phyloP scores from a whole-genome alignment of 2,113 vertebrate species.

The Leptocoma aspasia region DNA sequence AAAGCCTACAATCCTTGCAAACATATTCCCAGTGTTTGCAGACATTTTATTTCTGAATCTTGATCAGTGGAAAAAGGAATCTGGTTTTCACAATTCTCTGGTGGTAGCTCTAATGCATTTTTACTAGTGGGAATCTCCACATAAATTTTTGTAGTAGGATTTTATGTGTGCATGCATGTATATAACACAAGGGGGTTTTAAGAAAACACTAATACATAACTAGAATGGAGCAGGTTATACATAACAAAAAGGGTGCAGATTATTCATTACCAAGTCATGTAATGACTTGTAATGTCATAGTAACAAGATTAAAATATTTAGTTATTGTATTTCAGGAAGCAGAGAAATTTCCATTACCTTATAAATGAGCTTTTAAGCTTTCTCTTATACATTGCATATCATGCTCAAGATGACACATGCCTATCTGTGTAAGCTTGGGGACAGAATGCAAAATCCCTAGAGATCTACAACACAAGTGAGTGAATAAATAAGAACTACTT shows the following conservation, averaged over 20 bases:
- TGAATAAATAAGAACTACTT: neutral
- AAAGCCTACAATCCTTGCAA: neutral
- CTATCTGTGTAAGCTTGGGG: neutral
- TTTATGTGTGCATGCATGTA: neutral
- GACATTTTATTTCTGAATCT: constrained; percentile 1
- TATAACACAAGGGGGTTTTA: neutral
- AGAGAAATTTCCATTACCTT: neutral
- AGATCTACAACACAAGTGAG: neutral
- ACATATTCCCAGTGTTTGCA: neutral
- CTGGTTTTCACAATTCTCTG: neutral
- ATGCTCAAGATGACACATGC: neutral
- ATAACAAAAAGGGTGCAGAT: neutral
- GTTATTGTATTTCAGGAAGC: neutral
- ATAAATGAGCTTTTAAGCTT: neutral
- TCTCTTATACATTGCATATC: neutral
- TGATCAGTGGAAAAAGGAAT: neutral
- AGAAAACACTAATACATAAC: neutral
- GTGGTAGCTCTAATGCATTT: neutral
- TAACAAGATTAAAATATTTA: neutral
- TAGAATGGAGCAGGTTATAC: neutral
- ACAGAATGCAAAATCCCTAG: neutral
- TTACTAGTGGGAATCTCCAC: neutral
- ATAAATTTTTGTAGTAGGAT: neutral
- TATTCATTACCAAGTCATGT: neutral
- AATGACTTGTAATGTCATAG: too few relatives aligned